A percentile compares a stretch with the other conserved stretches of the same genome.
Evolutionary conservation across 2,797 vertebrate species (phyloP).

Genomic region (Gymnocypris eckloni): DNA sequence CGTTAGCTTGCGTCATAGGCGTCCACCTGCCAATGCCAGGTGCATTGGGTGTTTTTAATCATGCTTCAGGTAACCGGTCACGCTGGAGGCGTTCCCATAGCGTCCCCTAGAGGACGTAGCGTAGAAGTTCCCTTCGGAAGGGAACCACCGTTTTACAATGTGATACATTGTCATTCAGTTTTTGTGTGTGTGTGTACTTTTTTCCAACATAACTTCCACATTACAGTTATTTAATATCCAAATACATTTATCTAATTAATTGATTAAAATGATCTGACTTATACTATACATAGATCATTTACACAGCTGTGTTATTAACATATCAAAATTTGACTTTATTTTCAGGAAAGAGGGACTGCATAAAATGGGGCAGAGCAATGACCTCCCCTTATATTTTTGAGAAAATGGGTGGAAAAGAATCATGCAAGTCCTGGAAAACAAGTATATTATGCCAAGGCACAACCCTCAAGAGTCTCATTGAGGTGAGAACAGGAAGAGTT

Average conservation of each 20-base stretch:
- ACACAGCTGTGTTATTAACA: background rate
- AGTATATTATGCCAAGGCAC: constrained; percentile 9
- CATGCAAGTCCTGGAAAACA: background rate
- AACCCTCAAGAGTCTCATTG: background rate
- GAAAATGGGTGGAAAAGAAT: background rate
- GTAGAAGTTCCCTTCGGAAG: too few relatives aligned
- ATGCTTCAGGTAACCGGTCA: too few relatives aligned
- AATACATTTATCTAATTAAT: background rate
- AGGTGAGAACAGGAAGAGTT: background rate
- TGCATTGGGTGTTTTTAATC: too few relatives aligned
- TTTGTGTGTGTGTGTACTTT: background rate
- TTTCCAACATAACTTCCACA: background rate
- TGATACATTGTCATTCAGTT: too few relatives aligned
- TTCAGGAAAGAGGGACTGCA: background rate
- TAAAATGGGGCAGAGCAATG: background rate
- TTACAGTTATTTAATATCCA: background rate
- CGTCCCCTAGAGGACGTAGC: too few relatives aligned
- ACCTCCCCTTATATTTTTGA: background rate
- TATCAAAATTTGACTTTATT: background rate
- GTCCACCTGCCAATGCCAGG: too few relatives aligned
- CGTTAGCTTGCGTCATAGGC: too few relatives aligned
- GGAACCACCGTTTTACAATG: too few relatives aligned
- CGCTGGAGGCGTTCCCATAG: too few relatives aligned
- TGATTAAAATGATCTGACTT: background rate
- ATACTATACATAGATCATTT: background rate